Conservation (phyloP, 1,140 invertebrate genomes). For the Aleiodes sp. region DNA sequence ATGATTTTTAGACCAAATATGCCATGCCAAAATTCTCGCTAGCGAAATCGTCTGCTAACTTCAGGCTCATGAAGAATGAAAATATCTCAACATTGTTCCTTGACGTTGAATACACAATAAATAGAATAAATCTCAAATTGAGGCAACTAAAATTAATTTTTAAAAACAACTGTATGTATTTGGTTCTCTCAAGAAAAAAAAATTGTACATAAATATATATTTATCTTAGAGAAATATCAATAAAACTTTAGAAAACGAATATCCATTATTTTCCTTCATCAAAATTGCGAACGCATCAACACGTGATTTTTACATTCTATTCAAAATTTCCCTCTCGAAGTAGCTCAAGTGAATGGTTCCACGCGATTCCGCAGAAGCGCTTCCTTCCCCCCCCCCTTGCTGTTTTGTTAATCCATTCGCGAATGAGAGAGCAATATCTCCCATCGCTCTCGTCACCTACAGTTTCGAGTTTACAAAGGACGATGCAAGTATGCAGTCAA, state of each 20-base stretch:
- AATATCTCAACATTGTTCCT: neutral
- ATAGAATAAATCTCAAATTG: neutral
- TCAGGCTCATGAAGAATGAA: too few relatives aligned
- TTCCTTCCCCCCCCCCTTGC: neutral
- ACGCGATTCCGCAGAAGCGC: neutral
- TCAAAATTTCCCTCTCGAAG: neutral
- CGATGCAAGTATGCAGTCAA: too few relatives aligned
- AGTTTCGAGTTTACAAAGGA: too few relatives aligned
- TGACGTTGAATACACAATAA: neutral
- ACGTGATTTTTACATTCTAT: too few relatives aligned
- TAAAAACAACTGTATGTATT: constrained; percentile 13
- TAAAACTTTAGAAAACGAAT: too few relatives aligned
- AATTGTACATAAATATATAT: constrained; percentile 29
- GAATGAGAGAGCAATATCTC: too few relatives aligned
- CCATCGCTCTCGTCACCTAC: too few relatives aligned
- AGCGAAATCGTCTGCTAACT: too few relatives aligned
- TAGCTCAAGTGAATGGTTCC: neutral
- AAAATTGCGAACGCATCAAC: too few relatives aligned
- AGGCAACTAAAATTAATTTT: constrained; percentile 10
- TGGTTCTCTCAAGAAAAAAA: neutral
- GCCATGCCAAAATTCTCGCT: too few relatives aligned
- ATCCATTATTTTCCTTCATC: too few relatives aligned
- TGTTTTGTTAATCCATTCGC: neutral
- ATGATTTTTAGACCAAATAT: too few relatives aligned
- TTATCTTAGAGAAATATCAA: constrained; percentile 27